These are phyloP conservation scores for Drosophila equinoxialis DNA, from an alignment of 1,140 invertebrate genomes.

Conservation along the genomic window DNA sequence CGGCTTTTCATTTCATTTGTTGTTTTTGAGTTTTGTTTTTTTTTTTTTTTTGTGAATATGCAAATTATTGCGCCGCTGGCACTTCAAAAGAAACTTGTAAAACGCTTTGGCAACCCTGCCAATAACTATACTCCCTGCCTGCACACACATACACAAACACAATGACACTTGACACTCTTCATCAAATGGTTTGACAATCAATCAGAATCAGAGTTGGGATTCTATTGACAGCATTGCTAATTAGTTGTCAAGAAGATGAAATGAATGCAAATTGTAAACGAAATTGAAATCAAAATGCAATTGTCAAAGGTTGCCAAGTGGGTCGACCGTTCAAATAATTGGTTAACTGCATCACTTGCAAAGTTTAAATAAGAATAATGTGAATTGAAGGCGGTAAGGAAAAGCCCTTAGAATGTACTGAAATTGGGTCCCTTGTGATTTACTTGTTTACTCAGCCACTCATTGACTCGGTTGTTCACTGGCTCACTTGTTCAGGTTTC, in stretches of 20 bases:
- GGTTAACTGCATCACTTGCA: constrained; percentile 2
- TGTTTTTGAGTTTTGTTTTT: not conserved
- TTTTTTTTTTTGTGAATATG: constrained; percentile 4
- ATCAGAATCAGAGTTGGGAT: constrained; percentile 35
- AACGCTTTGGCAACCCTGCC: constrained; percentile 12
- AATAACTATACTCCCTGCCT: constrained; percentile 12
- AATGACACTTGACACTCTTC: constrained; percentile 42
- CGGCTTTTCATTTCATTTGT: constrained; percentile 16
- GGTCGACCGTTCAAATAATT: constrained; percentile 31
- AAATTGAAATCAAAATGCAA: constrained; percentile 39
- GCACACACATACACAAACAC: not conserved
- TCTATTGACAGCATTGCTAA: constrained; percentile 54
- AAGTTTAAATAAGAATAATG: no score
- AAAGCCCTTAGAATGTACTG: no score
- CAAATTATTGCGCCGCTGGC: constrained; percentile 16
- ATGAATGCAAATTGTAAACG: constrained; percentile 28
- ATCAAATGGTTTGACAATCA: constrained; percentile 56
- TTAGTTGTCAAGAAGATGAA: constrained; percentile 59
- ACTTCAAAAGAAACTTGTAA: constrained; percentile 25
- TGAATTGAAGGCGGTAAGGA: no score
- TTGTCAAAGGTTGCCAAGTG: constrained; percentile 11
- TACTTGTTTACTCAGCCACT: no score
- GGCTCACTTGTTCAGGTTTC: no score
- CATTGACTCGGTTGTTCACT: no score
- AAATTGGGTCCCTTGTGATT: no score